Percentiles rank a stretch among this genome's conserved stretches.
phyloP scores from a whole-genome alignment of 2,888 invertebrate species.

The Sesia apiformis region DNA sequence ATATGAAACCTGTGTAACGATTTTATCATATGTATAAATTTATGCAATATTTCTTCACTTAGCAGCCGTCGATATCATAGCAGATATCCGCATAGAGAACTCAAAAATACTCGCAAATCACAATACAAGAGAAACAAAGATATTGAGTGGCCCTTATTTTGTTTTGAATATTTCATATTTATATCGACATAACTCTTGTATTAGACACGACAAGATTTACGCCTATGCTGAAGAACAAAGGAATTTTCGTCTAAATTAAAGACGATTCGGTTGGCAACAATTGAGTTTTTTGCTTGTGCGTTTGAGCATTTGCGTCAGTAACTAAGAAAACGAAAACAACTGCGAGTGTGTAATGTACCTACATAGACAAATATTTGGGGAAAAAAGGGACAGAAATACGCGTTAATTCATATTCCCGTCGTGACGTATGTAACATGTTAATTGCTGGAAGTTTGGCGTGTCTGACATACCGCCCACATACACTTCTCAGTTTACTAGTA shows the following conservation, averaged over 20 bases:
- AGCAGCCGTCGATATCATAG: no score
- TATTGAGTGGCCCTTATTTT: no score
- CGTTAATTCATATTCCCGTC: constrained; percentile 8
- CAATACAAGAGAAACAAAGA: no score
- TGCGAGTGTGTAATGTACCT: neutral
- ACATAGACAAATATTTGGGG: constrained; percentile 6
- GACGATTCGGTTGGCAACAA: constrained; percentile 4
- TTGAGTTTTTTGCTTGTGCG: neutral
- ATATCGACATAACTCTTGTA: neutral
- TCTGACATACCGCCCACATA: neutral
- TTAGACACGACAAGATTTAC: neutral
- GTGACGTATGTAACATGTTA: constrained; percentile 9
- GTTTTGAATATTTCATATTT: no score
- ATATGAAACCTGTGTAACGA: no score
- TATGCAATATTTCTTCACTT: no score
- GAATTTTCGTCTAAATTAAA: neutral
- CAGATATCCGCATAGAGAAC: no score
- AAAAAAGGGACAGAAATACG: constrained; percentile 11
- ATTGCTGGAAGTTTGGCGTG: constrained; percentile 7
- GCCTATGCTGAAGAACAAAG: neutral
- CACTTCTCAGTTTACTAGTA: neutral
- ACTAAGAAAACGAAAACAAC: constrained; percentile 9
- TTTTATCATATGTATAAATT: no score
- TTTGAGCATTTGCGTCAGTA: constrained; percentile 14
- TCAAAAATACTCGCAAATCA: no score